phyloP scores from a whole-genome alignment of 2,113 vertebrate species.

The Arenaria interpres region DNA sequence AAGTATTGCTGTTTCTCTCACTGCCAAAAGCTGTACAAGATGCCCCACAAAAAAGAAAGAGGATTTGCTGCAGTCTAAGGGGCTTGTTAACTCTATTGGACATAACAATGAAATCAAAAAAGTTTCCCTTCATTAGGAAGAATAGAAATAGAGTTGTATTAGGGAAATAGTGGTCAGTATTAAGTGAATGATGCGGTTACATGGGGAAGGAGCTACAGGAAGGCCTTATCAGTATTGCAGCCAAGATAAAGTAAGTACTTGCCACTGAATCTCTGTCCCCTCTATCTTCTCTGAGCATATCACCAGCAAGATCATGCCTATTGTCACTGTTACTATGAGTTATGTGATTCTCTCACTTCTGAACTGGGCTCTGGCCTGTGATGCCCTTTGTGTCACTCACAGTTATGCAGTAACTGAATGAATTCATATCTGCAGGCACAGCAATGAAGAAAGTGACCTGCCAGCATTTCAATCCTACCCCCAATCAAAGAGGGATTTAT shows the following conservation, averaged over 20 bases:
- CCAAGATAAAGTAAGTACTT: neutral
- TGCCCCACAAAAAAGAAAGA: constrained; percentile 1
- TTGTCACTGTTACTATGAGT: constrained; percentile 9
- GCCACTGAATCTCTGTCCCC: neutral
- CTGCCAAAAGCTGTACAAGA: constrained; percentile 8
- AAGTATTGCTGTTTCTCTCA: neutral
- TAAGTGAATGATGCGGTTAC: neutral
- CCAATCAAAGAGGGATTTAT: constrained; percentile 62
- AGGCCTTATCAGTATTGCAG: neutral
- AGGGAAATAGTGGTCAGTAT: neutral
- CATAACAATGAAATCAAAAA: constrained; percentile 2
- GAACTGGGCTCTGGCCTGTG: constrained; percentile 9
- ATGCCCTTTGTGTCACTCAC: constrained; percentile 36
- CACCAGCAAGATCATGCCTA: neutral
- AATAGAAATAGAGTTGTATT: neutral
- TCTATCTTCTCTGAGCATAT: constrained; percentile 12
- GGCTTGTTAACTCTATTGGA: neutral
- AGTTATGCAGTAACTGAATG: neutral
- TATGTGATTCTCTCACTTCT: constrained; percentile 23
- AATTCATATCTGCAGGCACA: constrained; percentile 34
- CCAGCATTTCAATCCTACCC: constrained; percentile 40
- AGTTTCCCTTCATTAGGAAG: neutral
- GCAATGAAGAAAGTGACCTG: constrained; percentile 37
- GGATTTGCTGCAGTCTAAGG: neutral
- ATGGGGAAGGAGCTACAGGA: neutral